phyloP scores from a whole-genome alignment of 2,113 vertebrate species.

The Pseudorhombus dupliciocellatus region DNA sequence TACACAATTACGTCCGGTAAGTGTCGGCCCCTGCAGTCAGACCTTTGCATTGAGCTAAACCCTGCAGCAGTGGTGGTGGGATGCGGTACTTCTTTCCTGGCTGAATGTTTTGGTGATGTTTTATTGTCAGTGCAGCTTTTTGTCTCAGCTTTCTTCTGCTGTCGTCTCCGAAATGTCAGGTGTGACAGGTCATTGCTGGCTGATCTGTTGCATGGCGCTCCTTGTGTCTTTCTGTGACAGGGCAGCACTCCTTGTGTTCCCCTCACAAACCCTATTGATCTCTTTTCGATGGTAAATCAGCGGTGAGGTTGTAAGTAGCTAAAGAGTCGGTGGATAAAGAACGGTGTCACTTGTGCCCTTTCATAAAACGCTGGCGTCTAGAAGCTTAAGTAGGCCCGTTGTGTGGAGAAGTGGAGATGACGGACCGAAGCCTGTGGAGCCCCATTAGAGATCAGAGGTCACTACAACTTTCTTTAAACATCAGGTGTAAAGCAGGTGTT shows the following conservation, averaged over 20 bases:
- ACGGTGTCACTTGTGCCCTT: slow-evolving; percentile 42
- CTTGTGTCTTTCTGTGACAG: not conserved
- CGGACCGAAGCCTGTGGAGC: not conserved
- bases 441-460: slow-evolving; percentile 11
- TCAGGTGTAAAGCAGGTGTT: slow-evolving; percentile 28
- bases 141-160: not conserved
- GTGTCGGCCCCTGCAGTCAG: no score
- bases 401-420: not conserved
- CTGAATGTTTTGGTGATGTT: slow-evolving; percentile 16
- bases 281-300: slow-evolving; percentile 15
- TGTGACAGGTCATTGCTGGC: not conserved
- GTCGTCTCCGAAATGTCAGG: not conserved
- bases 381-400: slow-evolving; percentile 30
- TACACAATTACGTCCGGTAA: no score
- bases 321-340: slow-evolving; percentile 35
- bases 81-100: slow-evolving; percentile 15
- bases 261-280: not conserved
- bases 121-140: slow-evolving; percentile 25
- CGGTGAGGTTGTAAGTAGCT: slow-evolving; percentile 4
- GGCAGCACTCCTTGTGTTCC: not conserved
- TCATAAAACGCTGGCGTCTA: slow-evolving; percentile 16
- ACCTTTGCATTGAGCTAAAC: not conserved
- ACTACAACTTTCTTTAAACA: not conserved
- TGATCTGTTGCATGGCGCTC: slow-evolving; percentile 29
- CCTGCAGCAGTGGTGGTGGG: not conserved